Evolutionary conservation across 2,113 vertebrate species (phyloP).

Genomic region (Seriola aureovittata): DNA sequence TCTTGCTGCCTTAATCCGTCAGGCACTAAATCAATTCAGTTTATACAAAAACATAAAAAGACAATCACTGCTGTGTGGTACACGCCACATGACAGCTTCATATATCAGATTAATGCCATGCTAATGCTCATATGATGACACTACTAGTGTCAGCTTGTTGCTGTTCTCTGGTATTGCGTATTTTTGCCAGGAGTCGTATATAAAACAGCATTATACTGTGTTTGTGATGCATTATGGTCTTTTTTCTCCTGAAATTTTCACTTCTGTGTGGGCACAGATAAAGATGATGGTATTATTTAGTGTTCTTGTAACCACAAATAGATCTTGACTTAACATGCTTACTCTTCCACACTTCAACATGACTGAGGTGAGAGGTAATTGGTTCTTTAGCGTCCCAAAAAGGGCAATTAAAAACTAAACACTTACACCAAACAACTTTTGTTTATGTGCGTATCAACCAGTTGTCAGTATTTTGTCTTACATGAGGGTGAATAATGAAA

Average conservation of each 20-base stretch:
- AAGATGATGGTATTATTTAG: neutral
- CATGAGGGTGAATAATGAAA: neutral
- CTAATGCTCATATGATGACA: conserved; percentile 10
- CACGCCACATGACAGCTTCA: conserved; percentile 15
- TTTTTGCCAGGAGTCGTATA: conserved; percentile 6
- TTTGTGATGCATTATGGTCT: neutral
- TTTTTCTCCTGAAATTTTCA: conserved; percentile 5
- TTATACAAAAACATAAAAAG: conserved; percentile 36
- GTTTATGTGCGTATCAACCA: neutral
- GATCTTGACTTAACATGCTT: neutral
- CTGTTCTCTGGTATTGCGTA: neutral
- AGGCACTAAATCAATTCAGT: conserved; percentile 32
- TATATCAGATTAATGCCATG: conserved; percentile 21
- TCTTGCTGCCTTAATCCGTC: conserved; percentile 2
- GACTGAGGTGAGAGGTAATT: neutral
- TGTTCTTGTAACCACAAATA: conserved; percentile 1
- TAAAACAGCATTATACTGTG: neutral
- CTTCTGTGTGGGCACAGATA: neutral
- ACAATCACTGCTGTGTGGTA: conserved; percentile 13
- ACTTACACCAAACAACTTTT: neutral
- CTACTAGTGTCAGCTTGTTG: neutral
- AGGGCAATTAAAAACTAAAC: conserved; percentile 11
- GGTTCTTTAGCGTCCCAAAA: neutral
- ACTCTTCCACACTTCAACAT: neutral
- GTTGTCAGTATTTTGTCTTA: neutral